Evolutionary conservation across 2,797 vertebrate genomes (phyloP).

Genomic region (Leptodactylus fallax): DNA sequence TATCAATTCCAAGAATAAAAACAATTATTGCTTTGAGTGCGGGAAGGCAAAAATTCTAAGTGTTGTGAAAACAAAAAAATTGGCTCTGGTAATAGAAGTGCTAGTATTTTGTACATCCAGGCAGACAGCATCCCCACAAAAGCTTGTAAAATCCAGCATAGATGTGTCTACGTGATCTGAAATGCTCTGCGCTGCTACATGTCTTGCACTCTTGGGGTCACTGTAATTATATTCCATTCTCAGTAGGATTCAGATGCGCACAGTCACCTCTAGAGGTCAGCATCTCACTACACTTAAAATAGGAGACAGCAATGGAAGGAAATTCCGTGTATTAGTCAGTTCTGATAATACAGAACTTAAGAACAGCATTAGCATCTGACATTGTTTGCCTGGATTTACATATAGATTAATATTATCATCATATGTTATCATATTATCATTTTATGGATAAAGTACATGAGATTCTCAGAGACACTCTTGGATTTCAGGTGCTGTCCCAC

Average conservation of each 20-base stretch:
- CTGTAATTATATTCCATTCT: background rate
- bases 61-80: too few species aligned
- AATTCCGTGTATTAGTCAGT: too few species aligned
- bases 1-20: too few species aligned
- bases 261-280: slow-evolving; percentile 32
- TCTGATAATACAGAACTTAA: background rate
- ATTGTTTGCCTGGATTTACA: background rate
- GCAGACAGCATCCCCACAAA: background rate
- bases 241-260: too few species aligned
- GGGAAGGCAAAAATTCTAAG: too few species aligned
- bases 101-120: background rate
- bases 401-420: background rate
- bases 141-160: background rate
- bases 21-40: too few species aligned
- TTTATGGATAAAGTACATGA: too few species aligned
- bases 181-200: background rate
- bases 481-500: too few species aligned
- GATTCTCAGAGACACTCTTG: too few species aligned
- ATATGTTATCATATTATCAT: background rate
- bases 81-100: too few species aligned
- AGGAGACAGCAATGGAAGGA: background rate
- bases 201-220: background rate
- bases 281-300: background rate
- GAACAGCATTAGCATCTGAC: background rate
- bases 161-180: background rate